Base-by-base conservation (phyloP, 2,888 invertebrate genomes). In the Elysia crispata region DNA sequence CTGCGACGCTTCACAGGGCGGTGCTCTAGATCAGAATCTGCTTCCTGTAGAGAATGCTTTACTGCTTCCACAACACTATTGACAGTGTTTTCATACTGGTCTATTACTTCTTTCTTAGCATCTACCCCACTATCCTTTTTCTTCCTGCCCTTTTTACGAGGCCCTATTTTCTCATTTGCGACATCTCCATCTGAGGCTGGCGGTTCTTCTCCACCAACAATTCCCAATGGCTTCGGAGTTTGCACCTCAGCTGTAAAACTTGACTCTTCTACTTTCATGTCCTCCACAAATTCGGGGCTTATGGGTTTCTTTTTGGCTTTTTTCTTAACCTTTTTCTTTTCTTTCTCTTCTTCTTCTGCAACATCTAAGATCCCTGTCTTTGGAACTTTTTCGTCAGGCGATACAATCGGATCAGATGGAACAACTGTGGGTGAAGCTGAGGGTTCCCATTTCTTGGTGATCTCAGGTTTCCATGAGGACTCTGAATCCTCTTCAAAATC, bases 251-350 rank as follows among this genome's bases (percentile, higher is more conserved):
- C 66, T 28, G 64, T 64, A 1, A 31, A 1, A 73, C 28, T 41
- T 18, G 18, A 50, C 31, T 76, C 76, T 6, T 72, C 76, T 28
- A 6, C 31, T 25, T 70, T 70, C 18, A 25, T 30, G 1, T 33
- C 62, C 3, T 25, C 31, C 1, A 66, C 57, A 54, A 70, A 66
- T 33, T 76, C 76, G n/a, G 64, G 72, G 18, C 64, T 54, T 11
- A 64, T 31, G 11, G 41, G 33, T 72, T 81, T 83, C 77, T 81
- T 84, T 78, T 85, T 85, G 23, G 80, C 76, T 79, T 85, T 86
- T 82, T 85, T 83, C 76, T 81, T 83, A 30, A 81, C 81, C 33
- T 81, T 81, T 78, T 83, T 83, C 67, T 83, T 83, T 54, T 83
- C 81, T 20, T 80, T 81, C 57, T 83, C 81, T 28, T 72, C 72